Conservation (phyloP, 2,888 invertebrate genomes). For the Lottia scabra region DNA sequence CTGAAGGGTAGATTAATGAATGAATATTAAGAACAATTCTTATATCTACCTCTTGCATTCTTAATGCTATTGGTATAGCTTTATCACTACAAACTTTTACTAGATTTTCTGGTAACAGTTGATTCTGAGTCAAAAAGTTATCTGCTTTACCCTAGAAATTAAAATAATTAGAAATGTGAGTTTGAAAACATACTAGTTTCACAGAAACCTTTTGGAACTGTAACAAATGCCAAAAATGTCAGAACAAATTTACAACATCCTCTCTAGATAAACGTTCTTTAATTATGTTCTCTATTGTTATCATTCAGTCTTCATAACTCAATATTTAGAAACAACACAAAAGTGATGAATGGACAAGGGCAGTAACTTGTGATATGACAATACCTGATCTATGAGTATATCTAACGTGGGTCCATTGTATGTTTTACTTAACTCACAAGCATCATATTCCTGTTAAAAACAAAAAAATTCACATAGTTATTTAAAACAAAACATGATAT, state of each 20-base stretch:
- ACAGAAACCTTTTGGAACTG: too few species aligned
- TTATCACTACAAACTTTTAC: constrained; percentile 79
- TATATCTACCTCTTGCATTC: constrained; percentile 64
- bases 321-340: too few species aligned
- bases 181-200: too few species aligned
- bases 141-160: constrained; percentile 82
- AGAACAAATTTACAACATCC: too few species aligned
- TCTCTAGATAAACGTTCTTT: too few species aligned
- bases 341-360: too few species aligned
- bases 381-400: constrained; percentile 90
- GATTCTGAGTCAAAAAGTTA: constrained; percentile 80
- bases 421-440: constrained; percentile 82
- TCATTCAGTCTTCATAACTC: too few species aligned
- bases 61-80: constrained; percentile 72
- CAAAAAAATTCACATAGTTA: constrained; percentile 7
- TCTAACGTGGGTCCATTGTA: constrained; percentile 88
- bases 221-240: too few species aligned
- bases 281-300: too few species aligned
- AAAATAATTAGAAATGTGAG: background rate
- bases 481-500: too few species aligned
- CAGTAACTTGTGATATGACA: background rate
- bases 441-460: constrained; percentile 80
- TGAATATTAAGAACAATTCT: too few species aligned
- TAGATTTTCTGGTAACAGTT: constrained; percentile 88
- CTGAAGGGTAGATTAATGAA: too few species aligned